phyloP scores from a whole-genome alignment of 1,140 invertebrate genomes.

The Heliothis virescens region DNA sequence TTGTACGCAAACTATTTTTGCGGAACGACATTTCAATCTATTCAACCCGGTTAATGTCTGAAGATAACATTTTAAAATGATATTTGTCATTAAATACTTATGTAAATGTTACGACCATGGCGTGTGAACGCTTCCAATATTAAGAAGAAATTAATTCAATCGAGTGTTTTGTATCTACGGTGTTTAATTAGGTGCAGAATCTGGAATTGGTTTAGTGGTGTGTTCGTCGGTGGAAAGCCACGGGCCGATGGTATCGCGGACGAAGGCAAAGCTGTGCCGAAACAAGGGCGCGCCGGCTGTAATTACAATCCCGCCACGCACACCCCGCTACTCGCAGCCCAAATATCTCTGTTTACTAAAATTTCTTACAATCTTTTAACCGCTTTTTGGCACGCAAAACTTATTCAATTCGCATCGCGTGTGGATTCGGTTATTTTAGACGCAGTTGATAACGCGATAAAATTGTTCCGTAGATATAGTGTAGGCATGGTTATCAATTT shows the following conservation, averaged over 20 bases:
- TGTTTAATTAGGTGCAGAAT: constrained; percentile 77
- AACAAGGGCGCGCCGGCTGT: constrained; percentile 66
- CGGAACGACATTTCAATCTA: constrained; percentile 58
- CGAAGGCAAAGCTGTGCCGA: constrained; percentile 65
- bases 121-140: constrained; percentile 67
- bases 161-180: constrained; percentile 46
- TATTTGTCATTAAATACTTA: constrained; percentile 77
- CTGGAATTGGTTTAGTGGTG: constrained; percentile 61
- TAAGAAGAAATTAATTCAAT: constrained; percentile 49
- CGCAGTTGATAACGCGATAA: constrained; percentile 66
- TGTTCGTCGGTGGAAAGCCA: constrained; percentile 57
- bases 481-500: constrained; percentile 59
- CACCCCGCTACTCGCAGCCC: constrained; percentile 53
- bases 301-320: constrained; percentile 77
- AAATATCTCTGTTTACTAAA: constrained; percentile 78
- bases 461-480: constrained; percentile 67
- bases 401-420: constrained; percentile 72
- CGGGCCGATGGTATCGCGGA: constrained; percentile 67
- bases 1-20: constrained; percentile 58
- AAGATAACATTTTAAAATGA: constrained; percentile 72
- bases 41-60: constrained; percentile 60
- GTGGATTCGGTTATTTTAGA: constrained; percentile 74
- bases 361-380: constrained; percentile 74
- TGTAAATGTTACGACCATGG: constrained; percentile 65
- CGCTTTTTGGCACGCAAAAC: constrained; percentile 79